Base-by-base conservation (phyloP, 2,113 vertebrate genomes). In the Stegostoma tigrinum region DNA sequence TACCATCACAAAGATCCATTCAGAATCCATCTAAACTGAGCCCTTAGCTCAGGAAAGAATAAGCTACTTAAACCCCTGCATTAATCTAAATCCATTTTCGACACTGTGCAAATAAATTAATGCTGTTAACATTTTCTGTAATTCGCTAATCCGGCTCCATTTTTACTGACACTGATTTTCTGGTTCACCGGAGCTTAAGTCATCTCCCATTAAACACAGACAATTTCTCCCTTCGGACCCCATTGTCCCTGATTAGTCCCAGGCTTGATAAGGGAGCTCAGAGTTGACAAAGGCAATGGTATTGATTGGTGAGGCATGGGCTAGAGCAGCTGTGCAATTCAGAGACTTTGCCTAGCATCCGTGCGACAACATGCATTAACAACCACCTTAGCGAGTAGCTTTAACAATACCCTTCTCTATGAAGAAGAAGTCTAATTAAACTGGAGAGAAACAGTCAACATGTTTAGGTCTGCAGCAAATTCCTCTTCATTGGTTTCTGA, bases 141-240 rank as follows among this genome's bases (percentile, higher is more conserved):
- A 45, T 45, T 94, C 72, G 70, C 66, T 70, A 94, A 94, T 70
- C 64, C 30, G 10, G 70, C 93, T 94, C 93, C 93, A 70, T 94
- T 94, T 94, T 70, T 94, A 45, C 66, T 70, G 93, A 94, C 38
- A 94, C 21, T 68, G 70, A 94, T 94, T 94, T 94, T 94, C 93
- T 2, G 17, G 67, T 23, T 94, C 93, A 94, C 21, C 72, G 67
- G 93, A 94, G 66, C 93, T 70, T 70, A 70, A 42, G n/a, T 27
- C 70, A 19, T 38, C 64, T 94, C 93, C 42, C 38, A 94, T 68
- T 94, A 94, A 94, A 94, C 23, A 61, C 55, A 94, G 93, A 67
- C 93, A 94, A 94, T 27, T 68, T 66, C 67, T 70, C 70, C 66
- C 66, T 94, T 64, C 64, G 34, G n/a, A 72, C 24, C 67, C 48